Percentiles rank a stretch among this genome's conserved stretches.
Conservation (phyloP, 2,888 invertebrate genomes). For the Drosophila atroscutellata region DNA sequence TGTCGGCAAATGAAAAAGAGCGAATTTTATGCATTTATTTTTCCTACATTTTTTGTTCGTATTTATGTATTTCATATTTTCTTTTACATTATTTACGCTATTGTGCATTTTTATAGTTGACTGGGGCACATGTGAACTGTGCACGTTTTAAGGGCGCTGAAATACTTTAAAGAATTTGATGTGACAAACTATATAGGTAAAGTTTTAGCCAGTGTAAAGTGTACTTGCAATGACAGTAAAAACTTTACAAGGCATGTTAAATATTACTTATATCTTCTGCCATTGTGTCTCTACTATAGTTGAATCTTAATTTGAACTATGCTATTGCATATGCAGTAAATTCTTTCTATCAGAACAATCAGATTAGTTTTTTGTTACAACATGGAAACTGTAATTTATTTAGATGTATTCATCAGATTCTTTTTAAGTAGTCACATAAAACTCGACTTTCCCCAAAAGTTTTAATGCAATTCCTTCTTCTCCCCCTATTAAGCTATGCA, state of each 20-base stretch:
- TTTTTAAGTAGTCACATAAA: neutral
- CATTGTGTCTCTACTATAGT: neutral
- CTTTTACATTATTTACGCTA: conserved; percentile 62
- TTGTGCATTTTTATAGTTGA: conserved; percentile 69
- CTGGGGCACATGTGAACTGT: conserved; percentile 52
- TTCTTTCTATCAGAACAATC: neutral
- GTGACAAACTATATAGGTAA: conserved; percentile 7
- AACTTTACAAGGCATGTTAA: neutral
- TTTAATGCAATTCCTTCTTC: neutral
- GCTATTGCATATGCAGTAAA: too few relatives aligned
- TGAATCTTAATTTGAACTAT: neutral
- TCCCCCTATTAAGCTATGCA: conserved; percentile 14
- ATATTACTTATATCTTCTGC: neutral
- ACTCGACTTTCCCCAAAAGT: neutral
- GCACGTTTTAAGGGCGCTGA: conserved; percentile 3
- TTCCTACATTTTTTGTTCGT: conserved; percentile 5
- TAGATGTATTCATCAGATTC: neutral
- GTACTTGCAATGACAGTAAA: neutral
- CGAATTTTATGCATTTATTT: conserved; percentile 54
- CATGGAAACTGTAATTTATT: neutral
- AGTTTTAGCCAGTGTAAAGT: neutral
- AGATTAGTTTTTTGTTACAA: neutral
- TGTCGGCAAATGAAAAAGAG: neutral
- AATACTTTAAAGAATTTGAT: conserved; percentile 29
- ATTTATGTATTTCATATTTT: conserved; percentile 70